Evolutionary conservation across 2,888 invertebrate species (phyloP).

Genomic region (Tenthredo notha): DNA sequence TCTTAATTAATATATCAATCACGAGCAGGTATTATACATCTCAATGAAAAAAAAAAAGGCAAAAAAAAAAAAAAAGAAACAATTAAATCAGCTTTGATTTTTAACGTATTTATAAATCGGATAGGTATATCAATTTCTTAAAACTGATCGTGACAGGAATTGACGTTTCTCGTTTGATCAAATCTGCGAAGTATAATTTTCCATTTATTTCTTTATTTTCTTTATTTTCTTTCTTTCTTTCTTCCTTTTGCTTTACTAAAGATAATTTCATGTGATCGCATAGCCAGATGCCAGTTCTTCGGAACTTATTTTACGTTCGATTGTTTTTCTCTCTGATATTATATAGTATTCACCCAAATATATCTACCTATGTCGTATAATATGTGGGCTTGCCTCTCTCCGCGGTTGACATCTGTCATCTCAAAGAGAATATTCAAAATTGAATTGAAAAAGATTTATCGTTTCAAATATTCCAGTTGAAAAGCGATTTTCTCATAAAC

Average conservation of each 20-base stretch:
- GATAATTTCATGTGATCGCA: background rate
- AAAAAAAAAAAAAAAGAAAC: no score
- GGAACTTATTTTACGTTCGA: conserved; percentile 10
- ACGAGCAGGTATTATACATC: background rate
- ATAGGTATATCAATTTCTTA: background rate
- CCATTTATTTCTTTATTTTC: background rate
- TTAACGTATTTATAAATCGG: background rate
- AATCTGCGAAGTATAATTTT: background rate
- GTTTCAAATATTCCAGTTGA: background rate
- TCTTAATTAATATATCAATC: conserved; percentile 28
- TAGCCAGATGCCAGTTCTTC: background rate
- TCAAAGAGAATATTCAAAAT: conserved; percentile 13
- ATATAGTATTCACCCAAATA: background rate
- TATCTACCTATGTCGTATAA: background rate
- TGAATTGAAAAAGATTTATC: conserved; percentile 2
- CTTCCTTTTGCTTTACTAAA: background rate
- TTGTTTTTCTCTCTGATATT: background rate
- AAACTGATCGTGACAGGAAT: background rate
- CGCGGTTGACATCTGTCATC: conserved; percentile 20
- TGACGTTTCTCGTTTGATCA: background rate
- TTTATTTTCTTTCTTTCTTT: background rate
- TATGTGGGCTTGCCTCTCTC: background rate
- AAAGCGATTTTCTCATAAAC: conserved; percentile 14
- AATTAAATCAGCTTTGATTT: background rate
- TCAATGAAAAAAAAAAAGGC: background rate